Base-by-base conservation (phyloP, 2,888 invertebrate genomes). In the Pristionchus maxplancki region DNA sequence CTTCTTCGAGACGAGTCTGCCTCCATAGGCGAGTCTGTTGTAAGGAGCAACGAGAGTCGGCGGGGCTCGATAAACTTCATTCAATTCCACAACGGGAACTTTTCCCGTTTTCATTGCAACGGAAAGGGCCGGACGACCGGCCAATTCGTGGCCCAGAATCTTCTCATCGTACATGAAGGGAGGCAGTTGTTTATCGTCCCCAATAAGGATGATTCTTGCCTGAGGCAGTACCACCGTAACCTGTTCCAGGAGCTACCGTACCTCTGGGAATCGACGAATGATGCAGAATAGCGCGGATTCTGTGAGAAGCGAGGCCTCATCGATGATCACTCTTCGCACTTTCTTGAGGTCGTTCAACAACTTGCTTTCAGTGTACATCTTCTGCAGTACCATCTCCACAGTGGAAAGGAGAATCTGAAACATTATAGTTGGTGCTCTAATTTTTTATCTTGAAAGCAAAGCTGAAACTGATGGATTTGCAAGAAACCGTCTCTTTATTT, bases 141-240 rank as follows among this genome's bases (percentile, higher is more conserved):
- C 81, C 50, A 81, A 50, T 81, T 81, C 81, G 15, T 81, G 81
- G 2, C 81, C 81, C 37, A 50, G 48, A 5, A 81, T n/a, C 0
- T 81, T 48, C 40, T 78, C 44, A 24, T 78, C 78, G 40, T 78
- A 78, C 78, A 78, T 78, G 44, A 78, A 78, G 5, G 81, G 48
- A 17, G 81, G 48, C 3, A 81, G 50, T 81, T 81, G 81, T 1
- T 81, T 24, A 15, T 81, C 81, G 31, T 81, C 81, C 17, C 74
- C 81, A 20, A 81, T 81, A 28, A 81, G 81, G 3, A 81, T 37
- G 31, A 81, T 50, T 44, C 50, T 24, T 5, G 81, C 81, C 81
- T 81, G 48, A 78, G 24, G 34, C 9, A 74, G 24, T 28, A 28
- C 64, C 5, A 31, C n/a, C 13, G 31, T 64, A 64, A 28, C 40